Percentiles rank a stretch among this genome's conserved stretches.
Conservation (phyloP, 2,113 vertebrate species). For the Empidonax alnorum region DNA sequence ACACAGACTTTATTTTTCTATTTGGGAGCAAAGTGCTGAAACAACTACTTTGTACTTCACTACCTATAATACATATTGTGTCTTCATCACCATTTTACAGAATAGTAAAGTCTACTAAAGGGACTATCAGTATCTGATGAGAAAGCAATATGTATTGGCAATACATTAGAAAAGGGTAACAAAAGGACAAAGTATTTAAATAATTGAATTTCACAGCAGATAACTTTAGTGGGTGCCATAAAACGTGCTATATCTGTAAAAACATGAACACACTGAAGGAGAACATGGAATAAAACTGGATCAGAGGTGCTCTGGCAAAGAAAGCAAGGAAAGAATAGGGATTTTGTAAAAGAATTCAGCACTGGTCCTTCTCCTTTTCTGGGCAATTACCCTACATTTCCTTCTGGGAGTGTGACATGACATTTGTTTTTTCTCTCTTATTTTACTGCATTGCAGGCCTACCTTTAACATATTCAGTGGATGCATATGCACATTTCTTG, state of each 20-base stretch:
- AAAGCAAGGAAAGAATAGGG: conserved; percentile 7
- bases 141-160: conserved; percentile 62
- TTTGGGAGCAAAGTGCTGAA: conserved; percentile 43
- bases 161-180: conserved; percentile 65
- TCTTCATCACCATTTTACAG: conserved; percentile 31
- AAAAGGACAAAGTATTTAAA: conserved; percentile 63
- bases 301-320: conserved; percentile 51
- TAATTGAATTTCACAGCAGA: conserved; percentile 51
- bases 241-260: conserved; percentile 59
- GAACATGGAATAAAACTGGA: conserved; percentile 45
- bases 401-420: conserved; percentile 4
- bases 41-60: conserved; percentile 42
- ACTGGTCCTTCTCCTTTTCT: conserved; percentile 2
- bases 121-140: conserved; percentile 64
- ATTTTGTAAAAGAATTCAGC: conserved; percentile 49
- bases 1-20: not conserved
- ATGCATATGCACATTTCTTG: conserved; percentile 1
- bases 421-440: not conserved
- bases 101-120: conserved; percentile 43
- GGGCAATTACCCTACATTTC: not conserved
- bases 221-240: conserved; percentile 54
- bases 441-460: not conserved
- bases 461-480: not conserved
- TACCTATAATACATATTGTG: conserved; percentile 1
- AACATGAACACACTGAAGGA: conserved; percentile 14